Percentiles rank a stretch among this genome's conserved stretches.
These are phyloP conservation scores for Tyrophagus putrescentiae DNA, from an alignment of 1,140 invertebrate species.

Conservation along the genomic window DNA sequence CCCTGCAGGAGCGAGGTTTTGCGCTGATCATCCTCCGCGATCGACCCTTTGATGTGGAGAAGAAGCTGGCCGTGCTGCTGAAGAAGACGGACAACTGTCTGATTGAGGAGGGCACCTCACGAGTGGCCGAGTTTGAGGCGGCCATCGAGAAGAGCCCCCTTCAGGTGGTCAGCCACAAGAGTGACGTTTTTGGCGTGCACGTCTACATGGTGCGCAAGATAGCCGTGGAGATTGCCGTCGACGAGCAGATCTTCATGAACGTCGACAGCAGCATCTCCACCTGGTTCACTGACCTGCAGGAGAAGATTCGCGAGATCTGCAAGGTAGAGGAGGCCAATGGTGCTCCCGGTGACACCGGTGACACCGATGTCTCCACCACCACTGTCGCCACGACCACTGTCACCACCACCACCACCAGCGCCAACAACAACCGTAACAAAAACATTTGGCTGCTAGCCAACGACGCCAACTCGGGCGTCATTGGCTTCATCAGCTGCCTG, in stretches of 20 bases:
- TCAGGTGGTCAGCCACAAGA: not conserved
- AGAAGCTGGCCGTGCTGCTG: not conserved
- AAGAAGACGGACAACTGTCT: not conserved
- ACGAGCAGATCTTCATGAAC: slow-evolving; percentile 22
- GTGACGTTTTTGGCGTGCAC: slow-evolving; percentile 1
- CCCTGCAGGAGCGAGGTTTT: slow-evolving; percentile 54
- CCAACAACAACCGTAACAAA: too few relatives aligned
- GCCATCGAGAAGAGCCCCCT: not conserved
- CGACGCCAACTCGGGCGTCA: slow-evolving; percentile 43
- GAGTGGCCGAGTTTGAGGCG: not conserved
- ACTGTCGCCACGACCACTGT: too few relatives aligned
- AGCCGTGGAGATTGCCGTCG: not conserved
- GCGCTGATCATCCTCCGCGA: slow-evolving; percentile 49
- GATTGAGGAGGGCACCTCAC: not conserved
- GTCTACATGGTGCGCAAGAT: not conserved
- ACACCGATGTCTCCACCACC: too few relatives aligned
- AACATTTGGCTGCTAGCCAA: slow-evolving; percentile 28
- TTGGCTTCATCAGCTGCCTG: slow-evolving; percentile 76
- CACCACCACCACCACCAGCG: too few relatives aligned
- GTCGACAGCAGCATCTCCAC: slow-evolving; percentile 18
- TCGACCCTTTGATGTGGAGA: not conserved
- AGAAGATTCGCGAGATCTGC: slow-evolving; percentile 9
- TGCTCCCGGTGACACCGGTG: too few relatives aligned
- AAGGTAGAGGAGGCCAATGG: slow-evolving; percentile 3
- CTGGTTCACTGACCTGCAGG: slow-evolving; percentile 26